phyloP scores from a whole-genome alignment of 92 coral and sea anemone genomes.

The Blastomussa wellsi region DNA sequence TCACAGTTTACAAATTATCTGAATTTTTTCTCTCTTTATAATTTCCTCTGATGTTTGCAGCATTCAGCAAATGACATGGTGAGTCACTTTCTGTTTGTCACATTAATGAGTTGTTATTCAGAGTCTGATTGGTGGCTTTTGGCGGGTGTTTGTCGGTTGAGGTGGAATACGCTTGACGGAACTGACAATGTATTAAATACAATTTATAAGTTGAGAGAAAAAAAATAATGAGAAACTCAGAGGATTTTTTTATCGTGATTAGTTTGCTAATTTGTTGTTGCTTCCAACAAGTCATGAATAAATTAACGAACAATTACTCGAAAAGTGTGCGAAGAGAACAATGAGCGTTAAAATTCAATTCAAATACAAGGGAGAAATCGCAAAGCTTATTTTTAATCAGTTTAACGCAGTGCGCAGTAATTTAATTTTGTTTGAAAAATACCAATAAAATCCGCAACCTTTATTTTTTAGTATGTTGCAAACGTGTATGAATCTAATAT shows the following conservation, averaged over 20 bases:
- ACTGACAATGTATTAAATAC: constrained; percentile 2
- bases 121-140: not conserved
- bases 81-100: no score
- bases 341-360: constrained; percentile 9
- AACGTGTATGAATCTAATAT: not conserved
- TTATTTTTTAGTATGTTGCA: not conserved
- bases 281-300: not conserved
- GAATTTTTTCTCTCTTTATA: no score
- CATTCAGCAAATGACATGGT: no score
- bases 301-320: constrained; percentile 14
- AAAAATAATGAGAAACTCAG: no score
- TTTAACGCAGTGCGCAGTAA: not conserved
- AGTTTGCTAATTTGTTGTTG: not conserved
- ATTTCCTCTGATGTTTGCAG: no score
- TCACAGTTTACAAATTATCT: no score
- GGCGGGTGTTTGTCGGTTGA: not conserved
- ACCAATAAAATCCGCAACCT: not conserved
- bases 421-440: not conserved
- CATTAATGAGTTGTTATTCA: not conserved
- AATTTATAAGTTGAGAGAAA: not conserved
- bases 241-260: not conserved
- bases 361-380: constrained; percentile 5
- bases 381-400: constrained; percentile 3
- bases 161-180: no score
- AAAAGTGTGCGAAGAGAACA: constrained; percentile 17